Evolutionary conservation across 2,113 vertebrate genomes (phyloP).

Genomic region (Upupa epops): DNA sequence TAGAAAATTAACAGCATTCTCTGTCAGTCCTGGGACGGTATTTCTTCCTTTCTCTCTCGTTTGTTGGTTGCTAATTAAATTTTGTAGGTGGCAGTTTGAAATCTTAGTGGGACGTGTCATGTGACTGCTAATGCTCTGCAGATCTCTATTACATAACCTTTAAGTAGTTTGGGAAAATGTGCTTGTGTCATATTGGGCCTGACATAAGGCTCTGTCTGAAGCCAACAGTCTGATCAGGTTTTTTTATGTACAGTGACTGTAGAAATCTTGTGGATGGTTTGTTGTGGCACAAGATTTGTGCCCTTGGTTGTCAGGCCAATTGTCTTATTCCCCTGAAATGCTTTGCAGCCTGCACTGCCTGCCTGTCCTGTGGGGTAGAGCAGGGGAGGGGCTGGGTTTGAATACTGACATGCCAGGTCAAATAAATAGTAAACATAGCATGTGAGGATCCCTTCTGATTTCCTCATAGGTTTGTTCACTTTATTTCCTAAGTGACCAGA

Average conservation of each 20-base stretch:
- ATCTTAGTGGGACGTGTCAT: constrained; percentile 64
- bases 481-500: neutral
- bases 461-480: neutral
- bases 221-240: constrained; percentile 3
- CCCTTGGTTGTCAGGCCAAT: neutral
- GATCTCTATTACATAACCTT: constrained; percentile 72
- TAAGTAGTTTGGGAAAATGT: constrained; percentile 68
- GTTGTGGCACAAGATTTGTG: constrained; percentile 20
- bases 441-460: neutral
- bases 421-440: neutral
- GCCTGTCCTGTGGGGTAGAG: neutral
- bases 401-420: neutral
- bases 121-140: constrained; percentile 59
- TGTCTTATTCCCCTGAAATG: neutral
- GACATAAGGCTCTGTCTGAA: constrained; percentile 55
- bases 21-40: neutral
- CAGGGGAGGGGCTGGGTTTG: neutral
- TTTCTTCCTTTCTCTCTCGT: neutral
- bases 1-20: neutral
- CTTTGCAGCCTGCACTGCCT: neutral
- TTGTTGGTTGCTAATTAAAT: constrained; percentile 57
- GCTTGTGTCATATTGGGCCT: constrained; percentile 55
- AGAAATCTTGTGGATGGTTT: constrained; percentile 42
- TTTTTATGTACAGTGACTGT: constrained; percentile 9
- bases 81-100: constrained; percentile 53